phyloP scores from a whole-genome alignment of 2,113 vertebrate species.

The Atractosteus spatula region DNA sequence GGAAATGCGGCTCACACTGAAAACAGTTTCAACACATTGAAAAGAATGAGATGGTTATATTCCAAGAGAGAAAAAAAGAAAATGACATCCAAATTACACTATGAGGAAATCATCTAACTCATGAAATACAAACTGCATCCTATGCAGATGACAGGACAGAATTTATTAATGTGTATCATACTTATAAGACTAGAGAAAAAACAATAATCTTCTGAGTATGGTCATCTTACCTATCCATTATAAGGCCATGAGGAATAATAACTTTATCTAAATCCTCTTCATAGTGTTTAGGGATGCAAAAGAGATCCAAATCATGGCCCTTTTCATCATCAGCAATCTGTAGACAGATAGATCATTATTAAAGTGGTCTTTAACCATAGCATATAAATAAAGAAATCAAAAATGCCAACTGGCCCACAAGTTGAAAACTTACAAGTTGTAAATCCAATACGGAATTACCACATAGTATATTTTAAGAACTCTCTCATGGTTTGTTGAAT shows the following conservation, averaged over 20 bases:
- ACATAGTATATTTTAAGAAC: not conserved
- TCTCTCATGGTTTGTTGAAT: too few relatives aligned
- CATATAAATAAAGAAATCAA: slow-evolving; percentile 1
- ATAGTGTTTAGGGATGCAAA: slow-evolving; percentile 73
- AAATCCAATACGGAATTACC: slow-evolving; percentile 21
- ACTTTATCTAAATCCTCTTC: slow-evolving; percentile 73
- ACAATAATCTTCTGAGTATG: not conserved
- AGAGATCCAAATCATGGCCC: slow-evolving; percentile 67
- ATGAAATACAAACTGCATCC: too few relatives aligned
- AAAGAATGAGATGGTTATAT: too few relatives aligned
- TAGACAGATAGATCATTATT: not conserved
- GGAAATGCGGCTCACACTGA: too few relatives aligned
- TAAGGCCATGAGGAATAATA: slow-evolving; percentile 77
- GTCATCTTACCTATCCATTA: slow-evolving; percentile 69
- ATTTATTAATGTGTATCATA: too few relatives aligned
- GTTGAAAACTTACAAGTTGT: not conserved
- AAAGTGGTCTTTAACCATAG: not conserved
- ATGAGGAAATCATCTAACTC: too few relatives aligned
- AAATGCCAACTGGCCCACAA: slow-evolving; percentile 13
- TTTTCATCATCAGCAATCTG: slow-evolving; percentile 69
- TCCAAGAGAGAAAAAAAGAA: too few relatives aligned
- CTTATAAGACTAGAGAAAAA: not conserved
- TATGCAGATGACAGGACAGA: too few relatives aligned
- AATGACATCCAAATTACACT: too few relatives aligned
- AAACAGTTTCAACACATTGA: too few relatives aligned